phyloP scores from a whole-genome alignment of 2,888 invertebrate species.

The Diogma glabrata region DNA sequence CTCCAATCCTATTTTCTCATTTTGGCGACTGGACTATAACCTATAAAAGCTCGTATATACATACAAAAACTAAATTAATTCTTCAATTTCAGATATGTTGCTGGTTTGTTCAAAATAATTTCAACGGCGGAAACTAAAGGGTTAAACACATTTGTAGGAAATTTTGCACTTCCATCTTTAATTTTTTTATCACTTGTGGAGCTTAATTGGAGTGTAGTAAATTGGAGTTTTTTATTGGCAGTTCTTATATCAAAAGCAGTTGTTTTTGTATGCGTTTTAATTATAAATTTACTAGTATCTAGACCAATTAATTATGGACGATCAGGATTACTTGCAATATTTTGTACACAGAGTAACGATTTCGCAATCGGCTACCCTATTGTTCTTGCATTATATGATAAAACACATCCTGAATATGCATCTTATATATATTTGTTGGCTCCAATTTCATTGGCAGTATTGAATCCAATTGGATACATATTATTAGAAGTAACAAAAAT shows the following conservation, averaged over 20 bases:
- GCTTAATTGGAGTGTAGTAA: conserved; percentile 69
- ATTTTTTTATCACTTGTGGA: conserved; percentile 84
- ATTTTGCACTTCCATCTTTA: conserved; percentile 83
- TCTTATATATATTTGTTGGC: conserved; percentile 87
- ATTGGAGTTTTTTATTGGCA: conserved; percentile 83
- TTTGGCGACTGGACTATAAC: too few relatives aligned
- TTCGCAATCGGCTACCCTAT: conserved; percentile 95
- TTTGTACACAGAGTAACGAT: conserved; percentile 94
- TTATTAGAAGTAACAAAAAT: conserved; percentile 65
- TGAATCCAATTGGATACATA: conserved; percentile 86
- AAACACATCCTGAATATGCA: conserved; percentile 80
- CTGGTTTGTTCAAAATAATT: conserved; percentile 72
- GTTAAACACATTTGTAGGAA: conserved; percentile 83
- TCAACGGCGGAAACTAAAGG: conserved; percentile 78
- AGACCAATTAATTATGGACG: conserved; percentile 70
- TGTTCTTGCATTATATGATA: conserved; percentile 73
- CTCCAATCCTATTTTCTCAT: too few relatives aligned
- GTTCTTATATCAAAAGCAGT: conserved; percentile 75
- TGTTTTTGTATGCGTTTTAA: conserved; percentile 68
- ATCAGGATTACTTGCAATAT: conserved; percentile 86
- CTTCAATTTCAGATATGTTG: conserved; percentile 54
- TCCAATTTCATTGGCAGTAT: conserved; percentile 81
- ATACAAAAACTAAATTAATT: too few relatives aligned
- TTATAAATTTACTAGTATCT: conserved; percentile 66
- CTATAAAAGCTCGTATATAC: too few relatives aligned